These are phyloP conservation scores for Ictalurus punctatus DNA, from an alignment of 2,113 vertebrate species.

Conservation along the genomic window DNA sequence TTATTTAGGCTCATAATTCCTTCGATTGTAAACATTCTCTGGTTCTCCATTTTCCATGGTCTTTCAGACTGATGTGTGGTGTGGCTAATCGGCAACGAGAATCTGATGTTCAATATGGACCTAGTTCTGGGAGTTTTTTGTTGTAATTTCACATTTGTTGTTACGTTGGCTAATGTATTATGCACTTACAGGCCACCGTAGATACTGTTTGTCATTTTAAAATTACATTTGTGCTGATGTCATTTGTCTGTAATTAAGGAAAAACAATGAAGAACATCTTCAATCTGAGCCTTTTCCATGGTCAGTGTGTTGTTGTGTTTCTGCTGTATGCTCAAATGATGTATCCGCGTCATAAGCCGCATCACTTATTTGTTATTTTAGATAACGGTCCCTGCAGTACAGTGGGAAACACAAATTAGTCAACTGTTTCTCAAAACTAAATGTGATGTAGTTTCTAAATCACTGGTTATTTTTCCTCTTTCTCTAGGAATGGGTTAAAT, in stretches of 20 bases:
- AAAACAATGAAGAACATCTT: not conserved
- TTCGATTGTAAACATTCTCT: not conserved
- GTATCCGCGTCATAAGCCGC: not conserved
- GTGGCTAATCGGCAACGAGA: not conserved
- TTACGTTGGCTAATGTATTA: not conserved
- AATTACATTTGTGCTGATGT: not conserved
- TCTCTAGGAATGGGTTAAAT: not conserved
- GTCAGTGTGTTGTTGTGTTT: not conserved
- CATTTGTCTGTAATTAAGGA: not conserved
- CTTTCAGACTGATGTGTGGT: not conserved
- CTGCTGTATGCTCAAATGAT: not conserved
- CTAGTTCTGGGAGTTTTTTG: not conserved
- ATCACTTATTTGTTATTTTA: not conserved
- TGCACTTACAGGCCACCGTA: not conserved
- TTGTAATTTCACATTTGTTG: not conserved
- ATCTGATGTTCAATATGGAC: not conserved
- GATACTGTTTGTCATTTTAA: not conserved
- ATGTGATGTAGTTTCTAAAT: not conserved
- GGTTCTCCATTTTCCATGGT: not conserved
- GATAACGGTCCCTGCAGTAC: not conserved
- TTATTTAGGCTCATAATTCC: not conserved
- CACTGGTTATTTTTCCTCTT: not conserved
- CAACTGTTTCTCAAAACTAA: not conserved
- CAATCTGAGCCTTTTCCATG: not conserved
- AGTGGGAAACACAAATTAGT: not conserved